A percentile compares a stretch with the other conserved stretches of the same genome.
Evolutionary conservation across 1,140 invertebrate genomes (phyloP).

Genomic region (Drosophila pachea): DNA sequence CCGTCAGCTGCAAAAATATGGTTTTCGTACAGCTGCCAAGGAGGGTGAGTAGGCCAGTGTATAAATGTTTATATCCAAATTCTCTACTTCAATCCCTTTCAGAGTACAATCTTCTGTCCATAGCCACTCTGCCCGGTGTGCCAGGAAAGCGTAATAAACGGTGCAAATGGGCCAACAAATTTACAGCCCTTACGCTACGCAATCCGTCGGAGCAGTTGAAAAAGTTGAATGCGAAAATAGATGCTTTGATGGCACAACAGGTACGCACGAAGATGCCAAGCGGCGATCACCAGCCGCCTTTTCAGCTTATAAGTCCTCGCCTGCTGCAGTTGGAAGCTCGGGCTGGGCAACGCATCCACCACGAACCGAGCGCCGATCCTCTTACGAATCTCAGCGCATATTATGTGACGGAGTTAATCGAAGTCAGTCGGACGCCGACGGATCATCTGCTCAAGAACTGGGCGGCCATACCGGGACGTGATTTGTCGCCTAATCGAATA

Average conservation of each 20-base stretch:
- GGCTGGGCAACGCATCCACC: conserved; percentile 18
- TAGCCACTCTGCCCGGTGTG: conserved; percentile 29
- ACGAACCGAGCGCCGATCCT: conserved; percentile 19
- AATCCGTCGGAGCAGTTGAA: conserved; percentile 52
- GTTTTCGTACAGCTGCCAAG: conserved; percentile 61
- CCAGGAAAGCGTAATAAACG: conserved; percentile 36
- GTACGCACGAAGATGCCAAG: conserved; percentile 27
- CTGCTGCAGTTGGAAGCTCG: conserved; percentile 12
- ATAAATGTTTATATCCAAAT: not conserved
- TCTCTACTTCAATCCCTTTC: not conserved
- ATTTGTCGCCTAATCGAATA: conserved; percentile 50
- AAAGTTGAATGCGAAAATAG: conserved; percentile 53
- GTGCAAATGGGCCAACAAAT: conserved; percentile 70
- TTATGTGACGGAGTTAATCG: conserved; percentile 59
- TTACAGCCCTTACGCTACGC: conserved; percentile 66
- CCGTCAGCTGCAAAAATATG: conserved; percentile 61
- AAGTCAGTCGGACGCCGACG: conserved; percentile 43
- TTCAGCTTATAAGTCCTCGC: conserved; percentile 35
- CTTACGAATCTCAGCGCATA: conserved; percentile 37
- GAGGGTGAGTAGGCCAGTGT: conserved; percentile 43
- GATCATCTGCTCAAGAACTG: conserved; percentile 65
- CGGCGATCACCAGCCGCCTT: conserved; percentile 13
- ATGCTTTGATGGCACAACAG: conserved; percentile 48
- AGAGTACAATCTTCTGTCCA: conserved; percentile 58
- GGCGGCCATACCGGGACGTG: conserved; percentile 61